These are phyloP conservation scores for Calonectris borealis DNA, from an alignment of 2,113 vertebrate species.

Conservation along the genomic window DNA sequence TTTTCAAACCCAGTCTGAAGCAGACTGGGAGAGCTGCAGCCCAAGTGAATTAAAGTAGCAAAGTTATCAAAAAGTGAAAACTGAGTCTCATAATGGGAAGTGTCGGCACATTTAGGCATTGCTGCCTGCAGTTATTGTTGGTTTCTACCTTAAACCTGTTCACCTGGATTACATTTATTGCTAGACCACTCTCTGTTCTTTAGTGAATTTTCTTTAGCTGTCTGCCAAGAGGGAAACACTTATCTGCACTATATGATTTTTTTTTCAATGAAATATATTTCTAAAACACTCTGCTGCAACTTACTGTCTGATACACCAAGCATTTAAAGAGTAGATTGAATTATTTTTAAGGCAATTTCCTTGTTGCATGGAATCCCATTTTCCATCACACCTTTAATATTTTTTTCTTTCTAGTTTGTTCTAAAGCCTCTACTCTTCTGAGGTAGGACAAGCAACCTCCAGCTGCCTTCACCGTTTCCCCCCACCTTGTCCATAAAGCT, in stretches of 20 bases:
- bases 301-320: background rate
- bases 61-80: constrained; percentile 48
- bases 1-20: background rate
- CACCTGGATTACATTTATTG: constrained; percentile 32
- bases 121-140: background rate
- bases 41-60: constrained; percentile 3
- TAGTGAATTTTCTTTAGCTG: constrained; percentile 17
- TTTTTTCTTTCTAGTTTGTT: background rate
- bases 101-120: constrained; percentile 20
- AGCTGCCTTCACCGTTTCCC: background rate
- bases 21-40: background rate
- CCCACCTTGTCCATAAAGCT: background rate
- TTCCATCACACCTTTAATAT: background rate
- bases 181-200: background rate
- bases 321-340: background rate
- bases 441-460: background rate
- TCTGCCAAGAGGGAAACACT: constrained; percentile 1
- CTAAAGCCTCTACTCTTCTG: background rate
- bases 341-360: background rate
- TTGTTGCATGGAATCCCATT: background rate
- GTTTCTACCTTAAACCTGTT: constrained; percentile 5
- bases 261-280: constrained; percentile 19
- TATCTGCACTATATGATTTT: background rate
- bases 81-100: background rate
- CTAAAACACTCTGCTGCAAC: background rate